Conservation (phyloP, 2,888 invertebrate genomes). For the Cheiracanthium punctorium region DNA sequence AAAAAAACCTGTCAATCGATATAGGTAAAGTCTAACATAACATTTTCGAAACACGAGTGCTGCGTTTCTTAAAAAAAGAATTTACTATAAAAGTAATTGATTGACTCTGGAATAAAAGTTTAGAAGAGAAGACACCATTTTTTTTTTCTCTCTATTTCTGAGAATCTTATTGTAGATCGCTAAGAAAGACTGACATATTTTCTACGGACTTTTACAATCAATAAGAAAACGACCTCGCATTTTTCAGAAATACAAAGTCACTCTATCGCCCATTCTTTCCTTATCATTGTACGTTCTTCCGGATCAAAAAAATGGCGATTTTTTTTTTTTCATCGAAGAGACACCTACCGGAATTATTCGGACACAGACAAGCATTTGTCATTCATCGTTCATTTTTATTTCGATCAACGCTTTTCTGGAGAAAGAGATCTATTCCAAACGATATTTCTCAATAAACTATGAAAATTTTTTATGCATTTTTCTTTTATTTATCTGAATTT, state of each 20-base stretch:
- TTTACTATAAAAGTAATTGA: not conserved
- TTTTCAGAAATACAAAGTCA: constrained; percentile 5
- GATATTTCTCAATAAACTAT: constrained; percentile 4
- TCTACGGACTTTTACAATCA: not conserved
- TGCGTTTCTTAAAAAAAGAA: too few relatives aligned
- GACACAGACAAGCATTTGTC: constrained; percentile 1
- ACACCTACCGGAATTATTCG: constrained; percentile 3
- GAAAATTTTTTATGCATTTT: not conserved
- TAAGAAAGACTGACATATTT: constrained; percentile 7
- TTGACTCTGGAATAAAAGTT: not conserved
- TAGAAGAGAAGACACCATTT: not conserved
- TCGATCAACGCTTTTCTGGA: not conserved
- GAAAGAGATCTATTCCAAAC: not conserved
- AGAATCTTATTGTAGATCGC: not conserved
- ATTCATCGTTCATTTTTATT: constrained; percentile 12
- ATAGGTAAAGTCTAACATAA: too few relatives aligned
- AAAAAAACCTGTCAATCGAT: too few relatives aligned
- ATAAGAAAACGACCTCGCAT: constrained; percentile 10
- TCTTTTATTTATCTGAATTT: not conserved
- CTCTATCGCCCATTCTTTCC: not conserved
- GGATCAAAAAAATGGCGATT: not conserved
- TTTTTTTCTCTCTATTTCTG: not conserved
- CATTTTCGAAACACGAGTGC: not conserved
- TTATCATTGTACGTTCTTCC: constrained; percentile 9
- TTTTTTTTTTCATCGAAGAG: not conserved